A percentile compares a stretch with the other conserved stretches of the same genome.
phyloP scores from a whole-genome alignment of 2,888 invertebrate genomes.

The Teleogryllus oceanicus region DNA sequence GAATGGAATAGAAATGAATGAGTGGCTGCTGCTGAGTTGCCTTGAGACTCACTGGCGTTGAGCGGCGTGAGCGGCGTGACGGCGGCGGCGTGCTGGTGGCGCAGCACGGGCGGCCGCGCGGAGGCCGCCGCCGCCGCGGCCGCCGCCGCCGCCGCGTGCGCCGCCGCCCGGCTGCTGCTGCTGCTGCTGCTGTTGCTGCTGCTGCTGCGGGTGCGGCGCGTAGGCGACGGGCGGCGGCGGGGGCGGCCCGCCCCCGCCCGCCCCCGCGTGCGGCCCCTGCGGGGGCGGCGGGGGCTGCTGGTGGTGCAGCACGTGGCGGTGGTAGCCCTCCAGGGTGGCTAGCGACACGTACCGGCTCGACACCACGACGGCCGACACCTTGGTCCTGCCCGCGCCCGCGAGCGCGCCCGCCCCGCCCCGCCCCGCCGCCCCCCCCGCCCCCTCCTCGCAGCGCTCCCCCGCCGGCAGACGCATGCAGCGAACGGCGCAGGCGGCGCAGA shows the following conservation, averaged over 20 bases:
- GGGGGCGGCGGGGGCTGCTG: neutral
- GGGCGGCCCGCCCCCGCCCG: neutral
- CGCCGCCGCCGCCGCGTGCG: slow-evolving; percentile 9
- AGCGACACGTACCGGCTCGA: slow-evolving; percentile 7
- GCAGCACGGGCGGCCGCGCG: neutral
- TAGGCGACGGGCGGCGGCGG: neutral
- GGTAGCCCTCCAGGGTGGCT: slow-evolving; percentile 18
- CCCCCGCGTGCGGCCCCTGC: neutral
- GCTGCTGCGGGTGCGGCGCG: neutral
- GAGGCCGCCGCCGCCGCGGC: neutral
- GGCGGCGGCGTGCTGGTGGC: slow-evolving; percentile 23
- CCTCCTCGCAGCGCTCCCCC: neutral
- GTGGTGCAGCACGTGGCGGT: slow-evolving; percentile 18
- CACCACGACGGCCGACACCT: slow-evolving; percentile 18
- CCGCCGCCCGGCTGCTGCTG: slow-evolving; percentile 18
- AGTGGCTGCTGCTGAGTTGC: neutral
- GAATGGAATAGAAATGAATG: neutral
- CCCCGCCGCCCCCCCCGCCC: neutral
- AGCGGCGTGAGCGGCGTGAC: slow-evolving; percentile 26
- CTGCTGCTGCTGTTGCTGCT: neutral
- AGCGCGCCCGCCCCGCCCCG: neutral
- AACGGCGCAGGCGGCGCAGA: neutral
- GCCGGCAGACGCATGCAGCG: neutral
- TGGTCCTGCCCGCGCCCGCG: neutral
- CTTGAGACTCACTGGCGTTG: slow-evolving; percentile 28